phyloP scores from a whole-genome alignment of 2,113 vertebrate genomes.

The Scopus umbretta region DNA sequence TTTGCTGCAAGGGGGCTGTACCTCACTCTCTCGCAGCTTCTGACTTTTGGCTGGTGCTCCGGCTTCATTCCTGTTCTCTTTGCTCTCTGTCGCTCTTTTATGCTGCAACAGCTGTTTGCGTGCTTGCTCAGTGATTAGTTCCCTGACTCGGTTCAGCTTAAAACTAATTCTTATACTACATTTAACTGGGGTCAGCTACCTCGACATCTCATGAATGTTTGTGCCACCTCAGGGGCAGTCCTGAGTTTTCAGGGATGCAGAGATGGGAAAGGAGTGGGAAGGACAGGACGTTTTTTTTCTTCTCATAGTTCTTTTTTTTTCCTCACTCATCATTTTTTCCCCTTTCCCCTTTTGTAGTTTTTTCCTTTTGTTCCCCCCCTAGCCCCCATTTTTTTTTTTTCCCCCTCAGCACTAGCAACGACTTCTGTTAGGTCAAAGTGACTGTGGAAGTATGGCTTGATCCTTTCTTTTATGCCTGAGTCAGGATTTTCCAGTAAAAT shows the following conservation, averaged over 20 bases:
- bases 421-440: not conserved
- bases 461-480: not conserved
- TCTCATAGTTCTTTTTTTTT: not conserved
- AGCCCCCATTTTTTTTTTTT: not conserved
- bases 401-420: not conserved
- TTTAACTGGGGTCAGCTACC: not conserved
- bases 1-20: not conserved
- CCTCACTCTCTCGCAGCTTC: not conserved
- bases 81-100: not conserved
- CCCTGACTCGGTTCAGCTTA: not conserved
- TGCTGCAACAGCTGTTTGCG: not conserved
- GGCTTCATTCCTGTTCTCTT: not conserved
- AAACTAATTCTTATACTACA: not conserved
- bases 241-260: not conserved
- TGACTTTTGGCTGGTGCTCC: not conserved
- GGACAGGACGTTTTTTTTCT: not conserved
- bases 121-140: not conserved
- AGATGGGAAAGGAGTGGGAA: not conserved
- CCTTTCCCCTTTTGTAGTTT: too few relatives aligned
- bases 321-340: too few relatives aligned
- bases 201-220: not conserved
- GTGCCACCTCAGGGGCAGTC: not conserved
- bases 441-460: not conserved
- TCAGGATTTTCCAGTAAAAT: constrained; percentile 25
- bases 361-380: not conserved